Percentiles rank a stretch among this genome's conserved stretches.
phyloP scores from a whole-genome alignment of 30 jellyfish, hydroid and myxozoan species.

The Pseudorhiza aurosa region DNA sequence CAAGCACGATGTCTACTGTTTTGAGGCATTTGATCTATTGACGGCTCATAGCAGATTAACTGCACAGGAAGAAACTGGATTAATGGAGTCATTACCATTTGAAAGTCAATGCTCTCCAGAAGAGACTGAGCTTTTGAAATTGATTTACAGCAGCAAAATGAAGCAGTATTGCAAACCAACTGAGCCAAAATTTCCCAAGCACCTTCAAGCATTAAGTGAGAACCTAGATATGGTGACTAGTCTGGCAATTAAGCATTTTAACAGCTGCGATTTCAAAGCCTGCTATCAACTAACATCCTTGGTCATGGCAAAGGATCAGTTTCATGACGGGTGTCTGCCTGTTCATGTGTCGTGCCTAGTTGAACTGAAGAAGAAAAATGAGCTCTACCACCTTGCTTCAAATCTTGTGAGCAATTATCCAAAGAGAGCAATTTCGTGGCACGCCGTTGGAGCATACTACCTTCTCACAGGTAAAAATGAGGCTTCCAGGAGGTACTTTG shows the following conservation, averaged over 20 bases:
- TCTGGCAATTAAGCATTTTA: conserved; percentile 80
- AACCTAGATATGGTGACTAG: conserved; percentile 72
- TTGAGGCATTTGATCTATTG: conserved; percentile 87
- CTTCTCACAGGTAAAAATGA: conserved; percentile 75
- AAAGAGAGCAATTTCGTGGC: conserved; percentile 88
- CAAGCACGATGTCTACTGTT: conserved; percentile 84
- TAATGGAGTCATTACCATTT: conserved; percentile 80
- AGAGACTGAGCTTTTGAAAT: conserved; percentile 67
- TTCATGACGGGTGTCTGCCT: conserved; percentile 87
- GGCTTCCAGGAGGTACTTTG: conserved; percentile 86
- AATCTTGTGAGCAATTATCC: conserved; percentile 79
- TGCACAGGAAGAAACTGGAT: conserved; percentile 77
- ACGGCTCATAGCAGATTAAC: conserved; percentile 77
- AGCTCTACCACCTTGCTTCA: conserved; percentile 80
- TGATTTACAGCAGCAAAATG: conserved; percentile 55
- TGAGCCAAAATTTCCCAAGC: conserved; percentile 57
- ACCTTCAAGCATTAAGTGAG: conserved; percentile 45
- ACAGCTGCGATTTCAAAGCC: conserved; percentile 69
- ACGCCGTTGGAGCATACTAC: conserved; percentile 91
- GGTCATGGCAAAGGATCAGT: conserved; percentile 71
- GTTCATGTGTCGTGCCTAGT: conserved; percentile 81
- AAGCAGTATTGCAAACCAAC: conserved; percentile 75
- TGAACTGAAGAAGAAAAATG: conserved; percentile 78
- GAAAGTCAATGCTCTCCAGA: conserved; percentile 66
- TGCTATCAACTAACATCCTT: conserved; percentile 71